These are phyloP conservation scores for Brenthis daphne DNA, from an alignment of 2,888 invertebrate genomes.

Conservation along the genomic window DNA sequence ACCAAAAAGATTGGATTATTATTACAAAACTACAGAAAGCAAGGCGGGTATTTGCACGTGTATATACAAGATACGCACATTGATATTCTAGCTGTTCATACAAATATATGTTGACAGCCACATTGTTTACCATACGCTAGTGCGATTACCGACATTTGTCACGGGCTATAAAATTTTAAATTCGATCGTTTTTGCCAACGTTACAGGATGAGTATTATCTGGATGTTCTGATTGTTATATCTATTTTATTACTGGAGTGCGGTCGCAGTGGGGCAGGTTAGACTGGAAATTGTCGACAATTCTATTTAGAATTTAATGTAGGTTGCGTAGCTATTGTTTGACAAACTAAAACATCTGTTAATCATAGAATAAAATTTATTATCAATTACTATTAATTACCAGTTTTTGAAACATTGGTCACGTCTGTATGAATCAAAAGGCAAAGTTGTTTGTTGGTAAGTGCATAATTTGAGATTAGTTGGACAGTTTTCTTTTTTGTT, in stretches of 20 bases:
- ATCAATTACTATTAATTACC: too few species aligned
- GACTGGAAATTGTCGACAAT: conserved; percentile 39
- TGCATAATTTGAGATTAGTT: too few species aligned
- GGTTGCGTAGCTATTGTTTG: neutral
- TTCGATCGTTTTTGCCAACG: conserved; percentile 27
- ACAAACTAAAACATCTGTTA: too few species aligned
- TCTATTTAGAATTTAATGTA: conserved; percentile 35
- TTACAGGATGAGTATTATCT: conserved; percentile 35
- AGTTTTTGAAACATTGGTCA: too few species aligned
- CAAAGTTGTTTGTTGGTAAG: too few species aligned
- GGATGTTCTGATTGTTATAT: conserved; percentile 40
- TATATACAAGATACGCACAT: neutral
- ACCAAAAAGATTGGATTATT: too few species aligned
- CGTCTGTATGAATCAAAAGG: too few species aligned
- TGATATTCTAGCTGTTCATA: neutral
- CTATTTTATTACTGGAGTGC: conserved; percentile 39
- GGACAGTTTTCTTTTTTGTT: too few species aligned
- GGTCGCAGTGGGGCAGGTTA: conserved; percentile 37
- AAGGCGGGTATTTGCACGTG: too few species aligned
- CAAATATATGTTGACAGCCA: neutral
- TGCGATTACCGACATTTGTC: conserved; percentile 11
- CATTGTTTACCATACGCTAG: conserved; percentile 1
- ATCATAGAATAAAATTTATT: too few species aligned
- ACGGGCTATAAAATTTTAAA: conserved; percentile 17
- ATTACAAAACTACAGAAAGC: too few species aligned